Evolutionary conservation across 1,140 invertebrate species (phyloP), one percentile per base, ranked within the genome.

Genomic region (Drosophila willistoni): DNA sequence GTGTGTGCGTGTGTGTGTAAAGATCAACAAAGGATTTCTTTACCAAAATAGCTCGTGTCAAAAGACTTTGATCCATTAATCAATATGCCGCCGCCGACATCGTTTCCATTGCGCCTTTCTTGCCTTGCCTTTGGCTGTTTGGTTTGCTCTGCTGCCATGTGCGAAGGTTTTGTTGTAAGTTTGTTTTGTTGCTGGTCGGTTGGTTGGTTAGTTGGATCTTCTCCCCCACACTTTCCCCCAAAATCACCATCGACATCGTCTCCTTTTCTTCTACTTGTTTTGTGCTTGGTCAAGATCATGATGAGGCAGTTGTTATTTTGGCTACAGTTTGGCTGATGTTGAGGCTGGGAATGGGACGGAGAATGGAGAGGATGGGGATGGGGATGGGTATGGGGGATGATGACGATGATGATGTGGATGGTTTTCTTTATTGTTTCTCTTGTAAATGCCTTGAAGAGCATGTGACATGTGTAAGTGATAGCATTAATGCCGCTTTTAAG

Each of bases 61-160:
- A 91, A 91, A 91, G 90, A 90, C 90, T 90, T 91, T 91, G 90
- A 91, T 91, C 90, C 90, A 91, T 91, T 91, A 91, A 91, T 91
- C 90, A 91, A 91, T 89, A 90, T 83, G 86, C 79, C 85, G 85
- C 84, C 84, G 72, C 70, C 64, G 71, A 51, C 33, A 51, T 47
- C 44, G 44, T 47, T 47, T 47, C 44, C 44, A 47, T 19, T 47
- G 34, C 34, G 44, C 42, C 42, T 44, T 44, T 29, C 29, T 29
- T 29, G 29, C 29, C 29, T 29, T 44, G 6, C 67, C 34, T 36
- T 36, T 36, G 34, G 7, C 34, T 36, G 29, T 36, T 39, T 39
- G 36, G 12, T 39, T 13, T 39, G 36, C 36, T 39, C n/a, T 39
- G 57, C 60, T 63, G 68, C 64, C 71, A 71, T 69, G 65, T 72